Evolutionary conservation across 2,113 vertebrate species (phyloP).

Genomic region (Serinus canaria): DNA sequence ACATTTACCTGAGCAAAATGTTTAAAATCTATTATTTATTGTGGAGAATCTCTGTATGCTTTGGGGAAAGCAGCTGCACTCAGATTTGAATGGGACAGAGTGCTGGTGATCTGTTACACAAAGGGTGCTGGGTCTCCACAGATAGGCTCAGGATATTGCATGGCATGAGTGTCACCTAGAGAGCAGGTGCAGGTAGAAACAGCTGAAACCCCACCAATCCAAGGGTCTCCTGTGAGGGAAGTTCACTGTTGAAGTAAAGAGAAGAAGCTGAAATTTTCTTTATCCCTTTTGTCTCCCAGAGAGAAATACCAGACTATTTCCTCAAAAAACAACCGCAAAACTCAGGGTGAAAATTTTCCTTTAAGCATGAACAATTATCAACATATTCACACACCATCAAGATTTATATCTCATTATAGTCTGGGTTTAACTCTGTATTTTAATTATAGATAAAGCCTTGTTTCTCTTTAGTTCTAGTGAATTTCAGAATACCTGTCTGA

Average conservation of each 20-base stretch:
- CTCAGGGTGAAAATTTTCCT: background rate
- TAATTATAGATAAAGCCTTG: background rate
- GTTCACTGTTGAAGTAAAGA: background rate
- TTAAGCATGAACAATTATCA: background rate
- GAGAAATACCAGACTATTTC: background rate
- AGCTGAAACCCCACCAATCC: background rate
- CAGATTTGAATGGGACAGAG: background rate
- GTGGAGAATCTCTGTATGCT: background rate
- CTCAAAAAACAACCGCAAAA: background rate
- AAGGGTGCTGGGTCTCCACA: background rate
- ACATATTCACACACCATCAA: background rate
- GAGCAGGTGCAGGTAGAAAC: background rate
- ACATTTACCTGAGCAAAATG: background rate
- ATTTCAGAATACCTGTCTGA: background rate
- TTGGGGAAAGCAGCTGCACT: background rate
- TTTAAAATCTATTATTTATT: background rate
- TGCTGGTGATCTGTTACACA: background rate
- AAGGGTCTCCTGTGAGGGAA: background rate
- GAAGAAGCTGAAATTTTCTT: background rate
- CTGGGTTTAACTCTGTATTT: background rate
- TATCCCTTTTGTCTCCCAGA: background rate
- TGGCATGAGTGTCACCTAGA: background rate
- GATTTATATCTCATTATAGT: background rate
- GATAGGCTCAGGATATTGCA: background rate
- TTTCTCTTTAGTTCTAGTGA: background rate